phyloP scores from a whole-genome alignment of 1,140 invertebrate species.

The Drosophila mayri region DNA sequence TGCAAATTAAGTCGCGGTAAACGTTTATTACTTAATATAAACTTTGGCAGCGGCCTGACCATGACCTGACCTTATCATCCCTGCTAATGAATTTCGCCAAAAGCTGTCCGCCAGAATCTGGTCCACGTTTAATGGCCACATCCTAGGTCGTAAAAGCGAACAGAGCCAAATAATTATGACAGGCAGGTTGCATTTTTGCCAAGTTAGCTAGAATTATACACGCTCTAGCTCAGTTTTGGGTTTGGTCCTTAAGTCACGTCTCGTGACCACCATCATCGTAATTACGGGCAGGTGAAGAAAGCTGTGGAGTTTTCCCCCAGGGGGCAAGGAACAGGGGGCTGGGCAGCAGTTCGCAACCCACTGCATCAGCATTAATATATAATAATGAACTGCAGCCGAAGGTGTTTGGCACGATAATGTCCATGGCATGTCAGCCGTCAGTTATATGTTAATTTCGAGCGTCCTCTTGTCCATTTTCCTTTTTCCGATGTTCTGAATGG shows the following conservation, averaged over 20 bases:
- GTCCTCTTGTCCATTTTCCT: conserved; percentile 23
- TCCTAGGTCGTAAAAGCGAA: background rate
- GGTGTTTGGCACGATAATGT: conserved; percentile 41
- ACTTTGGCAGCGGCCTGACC: conserved; percentile 49
- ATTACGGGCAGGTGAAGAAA: conserved; percentile 18
- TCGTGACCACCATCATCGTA: conserved; percentile 7
- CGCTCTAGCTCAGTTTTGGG: conserved; percentile 3
- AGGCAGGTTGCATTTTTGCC: conserved; percentile 27
- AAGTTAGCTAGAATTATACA: conserved; percentile 9
- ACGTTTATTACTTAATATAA: conserved; percentile 64
- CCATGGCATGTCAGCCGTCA: conserved; percentile 55
- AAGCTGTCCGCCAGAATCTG: conserved; percentile 33
- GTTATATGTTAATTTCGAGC: conserved; percentile 52
- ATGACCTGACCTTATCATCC: conserved; percentile 38
- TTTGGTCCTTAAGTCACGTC: conserved; percentile 26
- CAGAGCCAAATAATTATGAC: conserved; percentile 28
- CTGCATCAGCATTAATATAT: conserved; percentile 53
- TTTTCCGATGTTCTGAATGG: conserved; percentile 29
- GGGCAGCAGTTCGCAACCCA: background rate
- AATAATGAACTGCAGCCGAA: conserved; percentile 66
- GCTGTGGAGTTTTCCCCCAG: background rate
- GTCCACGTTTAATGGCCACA: conserved; percentile 35
- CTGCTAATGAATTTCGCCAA: conserved; percentile 38
- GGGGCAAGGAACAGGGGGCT: no score
- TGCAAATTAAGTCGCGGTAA: conserved; percentile 67